Base-by-base conservation (phyloP, 2,888 invertebrate species). In the Sthenelais limicola region DNA sequence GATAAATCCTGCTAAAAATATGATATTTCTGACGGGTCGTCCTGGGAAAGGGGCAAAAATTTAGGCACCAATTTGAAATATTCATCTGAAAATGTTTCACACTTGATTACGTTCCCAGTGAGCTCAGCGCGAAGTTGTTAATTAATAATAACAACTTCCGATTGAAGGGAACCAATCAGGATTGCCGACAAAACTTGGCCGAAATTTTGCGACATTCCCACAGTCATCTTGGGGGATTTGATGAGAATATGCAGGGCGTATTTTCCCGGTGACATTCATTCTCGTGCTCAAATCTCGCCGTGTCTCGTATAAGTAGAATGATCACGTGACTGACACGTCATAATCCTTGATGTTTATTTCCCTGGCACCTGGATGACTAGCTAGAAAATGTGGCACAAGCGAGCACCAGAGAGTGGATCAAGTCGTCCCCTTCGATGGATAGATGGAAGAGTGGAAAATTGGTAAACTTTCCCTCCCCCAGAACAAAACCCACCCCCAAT, bases 131-230 rank as follows among this genome's bases (percentile, higher is more conserved):
- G 62, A 28, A 28, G 62, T n/a, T 26, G 38, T 62, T 62, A 62
- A 62, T 62, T 62, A 62, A 62, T 62, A 62, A 62, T 62, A 62
- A 62, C 62, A 62, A 62, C 62, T 62, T 62, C 62, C 62, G 62
- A 62, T 38, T 62, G 38, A 62, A 18, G 62, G 38, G 43, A 21
- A 38, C 62, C 54, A 35, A 62, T 35, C 62, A 62, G 9, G 38
- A 9, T 43, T 43, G n/a, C 4, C 24, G 15, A 21, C n/a, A 62
- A 35, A 62, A 62, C 62, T 62, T 62, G 43, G 38, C 38, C 5
- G 24, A 35, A 3, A n/a, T 62, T 62, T 62, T 43, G 15, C 62
- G 24, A 43, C 62, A 4, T 38, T 24, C 38, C n/a, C 9, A 28
- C 24, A 35, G 38, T 43, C 62, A 38, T 62, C 62, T 38, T 62